These are phyloP conservation scores for Dynastes hyllus DNA, from an alignment of 2,888 invertebrate genomes.

Conservation along the genomic window DNA sequence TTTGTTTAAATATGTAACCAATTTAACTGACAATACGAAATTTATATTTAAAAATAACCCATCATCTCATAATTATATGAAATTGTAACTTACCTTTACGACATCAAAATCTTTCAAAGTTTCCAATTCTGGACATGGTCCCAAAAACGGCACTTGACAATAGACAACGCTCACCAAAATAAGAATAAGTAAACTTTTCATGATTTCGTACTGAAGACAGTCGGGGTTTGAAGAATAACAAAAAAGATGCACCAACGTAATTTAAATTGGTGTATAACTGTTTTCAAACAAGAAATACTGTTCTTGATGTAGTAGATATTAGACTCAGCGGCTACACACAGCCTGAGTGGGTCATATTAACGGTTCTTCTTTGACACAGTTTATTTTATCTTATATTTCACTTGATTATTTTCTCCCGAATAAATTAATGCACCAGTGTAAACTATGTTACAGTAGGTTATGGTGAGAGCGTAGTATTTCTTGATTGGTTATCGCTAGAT, in stretches of 20 bases:
- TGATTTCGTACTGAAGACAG: slow-evolving; percentile 10
- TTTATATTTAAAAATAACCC: no score
- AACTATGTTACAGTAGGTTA: neutral
- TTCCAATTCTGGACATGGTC: slow-evolving; percentile 84
- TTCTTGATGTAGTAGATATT: slow-evolving; percentile 13
- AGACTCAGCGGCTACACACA: slow-evolving; percentile 9
- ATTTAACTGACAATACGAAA: no score
- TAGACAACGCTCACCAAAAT: slow-evolving; percentile 24
- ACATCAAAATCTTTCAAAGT: slow-evolving; percentile 84
- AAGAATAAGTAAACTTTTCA: slow-evolving; percentile 18
- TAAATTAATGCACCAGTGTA: slow-evolving; percentile 19
- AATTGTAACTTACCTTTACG: slow-evolving; percentile 64
- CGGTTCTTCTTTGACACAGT: slow-evolving; percentile 43
- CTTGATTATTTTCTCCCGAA: slow-evolving; percentile 12
- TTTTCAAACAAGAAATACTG: slow-evolving; percentile 1
- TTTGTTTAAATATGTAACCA: neutral
- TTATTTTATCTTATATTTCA: slow-evolving; percentile 30
- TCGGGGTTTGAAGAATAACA: neutral
- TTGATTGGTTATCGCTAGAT: slow-evolving; percentile 2
- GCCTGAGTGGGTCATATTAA: slow-evolving; percentile 33
- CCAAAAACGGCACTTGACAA: slow-evolving; percentile 80
- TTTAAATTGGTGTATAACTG: slow-evolving; percentile 25
- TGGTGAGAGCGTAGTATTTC: neutral
- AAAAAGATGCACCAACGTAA: neutral
- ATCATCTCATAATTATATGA: neutral